Conservation (phyloP, 2,113 vertebrate genomes). For the Dipodomys merriami region DNA sequence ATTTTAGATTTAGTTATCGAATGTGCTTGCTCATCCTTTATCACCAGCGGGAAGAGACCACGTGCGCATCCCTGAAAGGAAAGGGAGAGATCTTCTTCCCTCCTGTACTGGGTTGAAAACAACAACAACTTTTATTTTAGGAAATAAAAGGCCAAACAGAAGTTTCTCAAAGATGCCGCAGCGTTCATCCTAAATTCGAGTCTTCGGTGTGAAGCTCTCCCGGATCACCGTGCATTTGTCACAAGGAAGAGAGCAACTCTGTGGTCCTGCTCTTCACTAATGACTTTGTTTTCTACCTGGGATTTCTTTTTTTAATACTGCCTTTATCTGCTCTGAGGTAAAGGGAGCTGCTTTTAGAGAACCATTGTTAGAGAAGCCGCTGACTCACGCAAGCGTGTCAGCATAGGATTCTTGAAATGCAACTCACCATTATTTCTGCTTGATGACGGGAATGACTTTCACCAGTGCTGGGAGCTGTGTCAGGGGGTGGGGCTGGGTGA, state of each 20-base stretch:
- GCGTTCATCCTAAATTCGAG: too few relatives aligned
- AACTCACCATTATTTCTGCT: constrained; percentile 3
- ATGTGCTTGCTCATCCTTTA: background rate
- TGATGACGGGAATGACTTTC: background rate
- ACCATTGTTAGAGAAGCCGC: constrained; percentile 31
- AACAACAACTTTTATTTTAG: background rate
- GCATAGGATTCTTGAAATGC: background rate
- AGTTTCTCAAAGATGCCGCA: background rate
- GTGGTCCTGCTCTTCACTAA: background rate
- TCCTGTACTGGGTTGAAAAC: background rate
- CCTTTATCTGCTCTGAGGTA: background rate
- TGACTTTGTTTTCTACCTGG: background rate
- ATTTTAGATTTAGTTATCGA: background rate
- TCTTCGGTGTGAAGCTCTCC: background rate
- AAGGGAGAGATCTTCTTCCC: background rate
- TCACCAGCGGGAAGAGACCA: background rate
- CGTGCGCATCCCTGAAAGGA: background rate
- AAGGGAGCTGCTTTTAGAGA: background rate
- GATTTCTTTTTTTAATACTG: background rate
- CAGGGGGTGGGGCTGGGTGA: too few relatives aligned
- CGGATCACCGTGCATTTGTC: background rate
- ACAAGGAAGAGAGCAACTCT: background rate
- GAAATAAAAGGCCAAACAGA: background rate
- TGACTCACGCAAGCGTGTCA: constrained; percentile 21
- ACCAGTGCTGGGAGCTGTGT: too few relatives aligned